A percentile compares a stretch with the other conserved stretches of the same genome.
Evolutionary conservation across 2,888 invertebrate genomes (phyloP).

Genomic region (Timandra comae): DNA sequence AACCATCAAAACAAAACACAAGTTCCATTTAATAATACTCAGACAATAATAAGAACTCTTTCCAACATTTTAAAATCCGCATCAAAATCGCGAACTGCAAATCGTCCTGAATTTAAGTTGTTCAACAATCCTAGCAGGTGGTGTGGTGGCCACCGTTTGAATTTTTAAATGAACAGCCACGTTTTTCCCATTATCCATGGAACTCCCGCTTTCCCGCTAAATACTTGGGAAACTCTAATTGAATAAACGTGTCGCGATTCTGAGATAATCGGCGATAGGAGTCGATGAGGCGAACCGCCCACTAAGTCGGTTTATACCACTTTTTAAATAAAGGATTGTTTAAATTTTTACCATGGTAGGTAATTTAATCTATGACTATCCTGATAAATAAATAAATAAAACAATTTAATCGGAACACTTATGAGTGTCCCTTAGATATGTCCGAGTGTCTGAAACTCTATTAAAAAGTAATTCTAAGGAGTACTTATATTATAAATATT

Average conservation of each 20-base stretch:
- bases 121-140: slow-evolving; percentile 1
- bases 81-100: neutral
- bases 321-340: no score
- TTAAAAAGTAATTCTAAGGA: no score
- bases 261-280: slow-evolving; percentile 18
- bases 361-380: no score
- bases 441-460: no score
- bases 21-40: no score
- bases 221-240: slow-evolving; percentile 18
- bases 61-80: neutral
- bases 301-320: slow-evolving; percentile 2
- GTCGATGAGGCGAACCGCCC: slow-evolving; percentile 7
- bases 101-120: slow-evolving; percentile 8
- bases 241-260: slow-evolving; percentile 28
- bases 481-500: no score
- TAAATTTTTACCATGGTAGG: no score
- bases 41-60: no score
- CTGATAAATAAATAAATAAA: no score
- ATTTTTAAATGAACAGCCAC: slow-evolving; percentile 25
- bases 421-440: no score
- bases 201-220: slow-evolving; percentile 4
- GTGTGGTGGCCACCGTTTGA: slow-evolving; percentile 21
- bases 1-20: no score
- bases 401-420: no score
- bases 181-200: slow-evolving; percentile 21